Conservation (phyloP, 2,888 invertebrate species). For the Epirrita christyi region DNA sequence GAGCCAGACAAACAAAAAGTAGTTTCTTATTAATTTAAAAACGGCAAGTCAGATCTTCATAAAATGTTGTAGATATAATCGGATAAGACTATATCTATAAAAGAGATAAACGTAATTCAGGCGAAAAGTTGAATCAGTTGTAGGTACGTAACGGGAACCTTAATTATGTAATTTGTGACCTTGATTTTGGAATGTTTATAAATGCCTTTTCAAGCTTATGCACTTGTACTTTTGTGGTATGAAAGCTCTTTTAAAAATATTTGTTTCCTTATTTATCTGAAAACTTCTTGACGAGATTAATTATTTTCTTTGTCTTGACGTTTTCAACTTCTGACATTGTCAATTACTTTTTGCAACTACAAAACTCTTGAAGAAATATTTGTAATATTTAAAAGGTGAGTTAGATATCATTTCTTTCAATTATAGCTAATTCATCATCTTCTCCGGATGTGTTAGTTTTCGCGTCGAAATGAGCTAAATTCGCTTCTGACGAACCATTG, state of each 20-base stretch:
- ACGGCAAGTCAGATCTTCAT: no score
- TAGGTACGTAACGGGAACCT: no score
- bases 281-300: not conserved
- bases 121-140: no score
- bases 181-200: constrained; percentile 15
- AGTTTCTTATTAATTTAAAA: no score
- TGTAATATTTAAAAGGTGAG: constrained; percentile 25
- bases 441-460: constrained; percentile 77
- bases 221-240: not conserved
- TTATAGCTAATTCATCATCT: constrained; percentile 76
- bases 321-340: not conserved
- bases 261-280: constrained; percentile 7
- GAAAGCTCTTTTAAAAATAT: constrained; percentile 12
- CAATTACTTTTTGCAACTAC: not conserved
- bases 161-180: constrained; percentile 9
- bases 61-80: no score
- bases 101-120: no score
- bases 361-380: constrained; percentile 8
- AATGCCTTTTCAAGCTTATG: constrained; percentile 22
- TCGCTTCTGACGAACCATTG: constrained; percentile 75
- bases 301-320: no score
- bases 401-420: constrained; percentile 62
- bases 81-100: no score
- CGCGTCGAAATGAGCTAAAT: constrained; percentile 65
- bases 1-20: no score